phyloP scores from a whole-genome alignment of 2,797 vertebrate species.

The Choloepus didactylus region DNA sequence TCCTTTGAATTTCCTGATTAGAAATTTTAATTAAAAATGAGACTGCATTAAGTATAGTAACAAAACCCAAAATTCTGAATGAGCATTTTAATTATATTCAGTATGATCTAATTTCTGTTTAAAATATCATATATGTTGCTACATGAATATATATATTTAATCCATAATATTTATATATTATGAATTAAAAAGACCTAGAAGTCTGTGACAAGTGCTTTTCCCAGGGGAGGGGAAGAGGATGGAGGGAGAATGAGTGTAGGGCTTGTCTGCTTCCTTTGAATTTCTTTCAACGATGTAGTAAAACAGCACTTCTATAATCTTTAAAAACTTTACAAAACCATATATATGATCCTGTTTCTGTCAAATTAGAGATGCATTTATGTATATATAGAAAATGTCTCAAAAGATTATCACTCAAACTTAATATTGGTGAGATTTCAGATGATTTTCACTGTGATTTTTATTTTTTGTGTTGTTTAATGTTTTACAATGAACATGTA shows the following conservation, averaged over 20 bases:
- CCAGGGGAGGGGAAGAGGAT: background rate
- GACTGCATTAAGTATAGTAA: background rate
- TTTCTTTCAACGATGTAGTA: constrained; percentile 1
- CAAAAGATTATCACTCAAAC: background rate
- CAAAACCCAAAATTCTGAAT: constrained; percentile 2
- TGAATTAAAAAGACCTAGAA: background rate
- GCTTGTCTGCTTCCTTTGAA: background rate
- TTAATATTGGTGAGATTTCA: constrained; percentile 6
- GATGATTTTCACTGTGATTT: background rate
- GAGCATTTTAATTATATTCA: constrained; percentile 29
- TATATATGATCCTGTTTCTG: background rate
- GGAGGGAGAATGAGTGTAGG: background rate
- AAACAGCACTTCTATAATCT: background rate
- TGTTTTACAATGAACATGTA: background rate
- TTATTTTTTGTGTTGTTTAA: constrained; percentile 32
- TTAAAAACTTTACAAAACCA: background rate
- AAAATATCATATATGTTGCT: background rate
- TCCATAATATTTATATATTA: no score
- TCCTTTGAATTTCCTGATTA: constrained; percentile 22
- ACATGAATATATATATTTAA: background rate
- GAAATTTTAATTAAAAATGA: constrained; percentile 59
- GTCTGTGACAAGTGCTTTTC: constrained; percentile 30
- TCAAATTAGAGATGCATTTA: constrained; percentile 14
- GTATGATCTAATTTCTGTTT: constrained; percentile 10
- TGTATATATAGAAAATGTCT: background rate